These are phyloP conservation scores for Phylloscopus collybita DNA, from an alignment of 2,797 vertebrate species.

Conservation along the genomic window DNA sequence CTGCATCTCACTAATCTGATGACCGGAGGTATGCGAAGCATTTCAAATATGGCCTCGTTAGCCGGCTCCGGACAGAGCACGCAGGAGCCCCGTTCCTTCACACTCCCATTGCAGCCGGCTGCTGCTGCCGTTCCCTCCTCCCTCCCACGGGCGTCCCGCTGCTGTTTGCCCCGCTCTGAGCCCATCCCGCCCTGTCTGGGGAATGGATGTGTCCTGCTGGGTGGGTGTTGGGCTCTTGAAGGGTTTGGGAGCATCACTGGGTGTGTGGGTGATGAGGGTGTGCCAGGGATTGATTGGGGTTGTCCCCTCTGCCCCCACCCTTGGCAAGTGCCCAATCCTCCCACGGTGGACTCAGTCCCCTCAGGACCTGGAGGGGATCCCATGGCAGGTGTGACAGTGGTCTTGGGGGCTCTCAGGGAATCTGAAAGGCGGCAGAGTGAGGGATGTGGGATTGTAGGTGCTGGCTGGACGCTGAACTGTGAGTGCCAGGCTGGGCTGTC, in stretches of 20 bases:
- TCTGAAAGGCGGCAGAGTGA: neutral
- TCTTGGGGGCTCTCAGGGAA: neutral
- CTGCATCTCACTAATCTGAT: slow-evolving; percentile 73
- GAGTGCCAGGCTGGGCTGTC: neutral
- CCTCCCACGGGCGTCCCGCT: slow-evolving; percentile 16
- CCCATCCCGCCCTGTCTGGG: rapidly evolving
- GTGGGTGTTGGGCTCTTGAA: rapidly evolving
- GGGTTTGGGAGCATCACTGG: rapidly evolving
- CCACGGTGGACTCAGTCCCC: rapidly evolving
- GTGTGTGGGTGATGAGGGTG: rapidly evolving
- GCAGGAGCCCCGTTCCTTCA: slow-evolving; percentile 54
- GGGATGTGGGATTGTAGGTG: neutral
- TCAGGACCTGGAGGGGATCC: neutral
- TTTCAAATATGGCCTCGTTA: slow-evolving; percentile 68
- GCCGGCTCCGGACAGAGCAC: slow-evolving; percentile 60
- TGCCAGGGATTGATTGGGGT: rapidly evolving
- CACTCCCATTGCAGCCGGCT: slow-evolving; percentile 4
- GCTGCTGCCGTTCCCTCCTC: neutral
- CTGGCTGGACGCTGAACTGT: neutral
- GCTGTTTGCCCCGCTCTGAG: rapidly evolving
- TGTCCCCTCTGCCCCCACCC: neutral
- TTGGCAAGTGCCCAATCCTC: neutral
- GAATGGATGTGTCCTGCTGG: neutral
- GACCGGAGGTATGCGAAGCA: slow-evolving; percentile 76
- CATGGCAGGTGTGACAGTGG: rapidly evolving